Base-by-base conservation (phyloP, 2,797 vertebrate genomes). In the Molossus alvarezi region DNA sequence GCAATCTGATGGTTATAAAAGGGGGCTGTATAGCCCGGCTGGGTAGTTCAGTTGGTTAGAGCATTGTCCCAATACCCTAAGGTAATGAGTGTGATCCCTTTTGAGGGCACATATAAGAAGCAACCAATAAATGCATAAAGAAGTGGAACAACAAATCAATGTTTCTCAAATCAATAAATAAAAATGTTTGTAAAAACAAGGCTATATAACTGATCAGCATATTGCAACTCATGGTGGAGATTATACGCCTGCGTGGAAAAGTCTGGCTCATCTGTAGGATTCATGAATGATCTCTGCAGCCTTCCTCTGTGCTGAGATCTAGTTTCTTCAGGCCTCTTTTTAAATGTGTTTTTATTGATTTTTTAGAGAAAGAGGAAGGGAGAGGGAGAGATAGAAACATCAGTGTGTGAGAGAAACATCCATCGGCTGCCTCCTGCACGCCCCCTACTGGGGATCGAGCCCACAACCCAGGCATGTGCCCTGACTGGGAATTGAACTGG, bases 211-310 rank as follows among this genome's bases (percentile, higher is more conserved):
- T 37, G 23, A 0, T 21, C 51, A 11, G 48, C 58, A 29, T 75
- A 87, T 62, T 91, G 29, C n/a, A 93, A 41, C 79, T 85, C 72
- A 27, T 45, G 23, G 13, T 90, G 20, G 69, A 77, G 51, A 65
- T 41, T 15, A n/a, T 64, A 65, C 18, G 48, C 71, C 77, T 77
- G 37, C n/a, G 62, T 91, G 58, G 51, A 71, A 90, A 45, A 64
- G 45, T 67, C 67, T 45, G 17, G 8, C 76, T 60, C 25, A 62
- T 91, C 41, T 87, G 6, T 76, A 77, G 82, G 83, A 80, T 69
- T 33, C 15, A 12, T n/a, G 69, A 64, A 48, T 67, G 33, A 23
- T 25, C 9, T 62, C 55, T 69, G 41, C 71, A 89, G 45, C 65
- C 62, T 67, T 79, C 51, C 75, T 87, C 9, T 79, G 41, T 41